Evolutionary conservation across 2,113 vertebrate genomes (phyloP).

Genomic region (Ciconia maguari): DNA sequence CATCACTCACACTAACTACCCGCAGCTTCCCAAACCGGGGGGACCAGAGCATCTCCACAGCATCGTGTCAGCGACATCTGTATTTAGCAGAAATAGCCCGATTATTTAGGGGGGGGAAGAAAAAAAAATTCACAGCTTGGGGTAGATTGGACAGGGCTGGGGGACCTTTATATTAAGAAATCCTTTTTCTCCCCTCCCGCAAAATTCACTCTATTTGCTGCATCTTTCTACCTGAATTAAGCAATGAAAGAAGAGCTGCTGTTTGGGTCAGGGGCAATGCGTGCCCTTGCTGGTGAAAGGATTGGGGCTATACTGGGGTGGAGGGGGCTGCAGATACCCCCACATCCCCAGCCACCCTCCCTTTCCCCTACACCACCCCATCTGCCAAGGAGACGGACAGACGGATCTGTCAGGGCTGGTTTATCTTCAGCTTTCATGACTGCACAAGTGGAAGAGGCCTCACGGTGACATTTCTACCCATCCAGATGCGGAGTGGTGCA

Average conservation of each 20-base stretch:
- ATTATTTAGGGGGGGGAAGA: too few species aligned
- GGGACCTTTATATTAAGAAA: not conserved
- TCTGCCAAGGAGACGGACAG: not conserved
- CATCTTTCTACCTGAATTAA: accelerated
- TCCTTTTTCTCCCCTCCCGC: accelerated
- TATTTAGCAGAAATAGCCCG: not conserved
- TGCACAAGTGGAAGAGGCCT: not conserved
- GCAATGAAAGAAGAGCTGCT: not conserved
- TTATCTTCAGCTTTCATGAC: not conserved
- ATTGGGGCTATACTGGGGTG: not conserved
- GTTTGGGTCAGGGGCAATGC: accelerated
- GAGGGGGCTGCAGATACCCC: not conserved
- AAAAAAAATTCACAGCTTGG: not conserved
- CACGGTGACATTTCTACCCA: accelerated
- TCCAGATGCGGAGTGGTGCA: accelerated
- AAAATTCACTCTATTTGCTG: not conserved
- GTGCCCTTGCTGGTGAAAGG: not conserved
- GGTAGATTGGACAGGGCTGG: not conserved
- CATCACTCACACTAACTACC: not conserved
- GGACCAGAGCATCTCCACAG: not conserved
- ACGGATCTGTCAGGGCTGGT: not conserved
- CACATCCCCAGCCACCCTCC: not conserved
- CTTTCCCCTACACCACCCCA: not conserved
- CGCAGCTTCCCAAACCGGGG: not conserved
- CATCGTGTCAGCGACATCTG: accelerated